phyloP scores from a whole-genome alignment of 1,140 invertebrate genomes.

The Achatina immaculata region DNA sequence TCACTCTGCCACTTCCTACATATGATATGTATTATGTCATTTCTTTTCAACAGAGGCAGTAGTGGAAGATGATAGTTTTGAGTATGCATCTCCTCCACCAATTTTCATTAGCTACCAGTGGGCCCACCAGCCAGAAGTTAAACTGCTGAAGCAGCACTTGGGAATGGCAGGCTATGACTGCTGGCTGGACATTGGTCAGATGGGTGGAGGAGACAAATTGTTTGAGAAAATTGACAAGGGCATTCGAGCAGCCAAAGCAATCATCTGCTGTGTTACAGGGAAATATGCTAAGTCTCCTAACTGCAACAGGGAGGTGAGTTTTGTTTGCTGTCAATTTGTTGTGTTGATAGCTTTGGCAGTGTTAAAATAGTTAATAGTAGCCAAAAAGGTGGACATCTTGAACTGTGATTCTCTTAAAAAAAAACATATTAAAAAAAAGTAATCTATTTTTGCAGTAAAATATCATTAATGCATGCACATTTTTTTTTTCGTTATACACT shows the following conservation, averaged over 20 bases:
- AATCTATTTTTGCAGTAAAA: too few species aligned
- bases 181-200: constrained; percentile 69
- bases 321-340: neutral
- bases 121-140: constrained; percentile 63
- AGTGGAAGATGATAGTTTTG: constrained; percentile 62
- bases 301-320: constrained; percentile 66
- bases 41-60: constrained; percentile 46
- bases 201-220: constrained; percentile 68
- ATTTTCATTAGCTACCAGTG: constrained; percentile 70
- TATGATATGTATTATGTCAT: too few species aligned
- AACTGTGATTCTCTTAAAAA: too few species aligned
- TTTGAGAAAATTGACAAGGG: constrained; percentile 66
- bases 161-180: constrained; percentile 62
- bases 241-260: constrained; percentile 62
- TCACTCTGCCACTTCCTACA: too few species aligned
- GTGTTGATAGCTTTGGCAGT: too few species aligned
- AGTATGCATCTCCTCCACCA: constrained; percentile 54
- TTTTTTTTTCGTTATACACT: too few species aligned
- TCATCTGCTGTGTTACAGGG: constrained; percentile 64
- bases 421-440: too few species aligned
- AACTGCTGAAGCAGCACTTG: constrained; percentile 61
- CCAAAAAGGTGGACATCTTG: too few species aligned
- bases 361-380: too few species aligned
- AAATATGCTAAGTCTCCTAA: constrained; percentile 67
- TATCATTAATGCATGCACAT: too few species aligned